Percentiles rank a stretch among this genome's conserved stretches.
Conservation (phyloP, 2,113 vertebrate species). For the Neoarius graeffei region DNA sequence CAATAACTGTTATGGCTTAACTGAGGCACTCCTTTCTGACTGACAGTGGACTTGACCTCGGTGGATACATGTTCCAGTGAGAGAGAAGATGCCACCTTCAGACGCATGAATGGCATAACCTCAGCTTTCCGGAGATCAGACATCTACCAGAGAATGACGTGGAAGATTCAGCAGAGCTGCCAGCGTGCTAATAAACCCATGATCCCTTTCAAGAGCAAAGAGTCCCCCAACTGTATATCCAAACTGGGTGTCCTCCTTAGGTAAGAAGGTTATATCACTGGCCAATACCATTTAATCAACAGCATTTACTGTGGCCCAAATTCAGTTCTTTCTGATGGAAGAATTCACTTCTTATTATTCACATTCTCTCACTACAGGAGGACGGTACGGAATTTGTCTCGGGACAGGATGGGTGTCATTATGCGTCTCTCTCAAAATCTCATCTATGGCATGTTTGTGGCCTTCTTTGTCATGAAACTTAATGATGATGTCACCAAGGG, state of each 20-base stretch:
- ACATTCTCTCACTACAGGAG: slow-evolving; percentile 72
- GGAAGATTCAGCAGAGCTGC: slow-evolving; percentile 73
- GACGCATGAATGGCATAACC: slow-evolving; percentile 81
- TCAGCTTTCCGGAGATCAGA: slow-evolving; percentile 79
- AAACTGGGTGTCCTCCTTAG: slow-evolving; percentile 85
- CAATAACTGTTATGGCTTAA: too few relatives aligned
- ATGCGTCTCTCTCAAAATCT: slow-evolving; percentile 94
- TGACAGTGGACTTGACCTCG: slow-evolving; percentile 90
- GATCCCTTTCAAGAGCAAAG: slow-evolving; percentile 90
- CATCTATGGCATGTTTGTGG: slow-evolving; percentile 84
- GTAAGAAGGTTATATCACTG: slow-evolving; percentile 62
- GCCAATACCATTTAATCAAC: neutral
- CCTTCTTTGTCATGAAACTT: slow-evolving; percentile 84
- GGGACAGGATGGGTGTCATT: slow-evolving; percentile 83
- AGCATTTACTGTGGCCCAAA: neutral
- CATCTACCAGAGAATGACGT: slow-evolving; percentile 76
- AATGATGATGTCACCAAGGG: slow-evolving; percentile 77
- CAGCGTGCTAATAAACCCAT: slow-evolving; percentile 67
- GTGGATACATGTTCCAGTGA: slow-evolving; percentile 89
- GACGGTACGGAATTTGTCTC: slow-evolving; percentile 80
- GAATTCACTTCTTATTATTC: slow-evolving; percentile 1
- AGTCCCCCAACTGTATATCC: slow-evolving; percentile 75
- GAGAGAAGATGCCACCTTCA: slow-evolving; percentile 85
- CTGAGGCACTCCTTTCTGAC: slow-evolving; percentile 1
- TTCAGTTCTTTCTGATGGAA: neutral